Evolutionary conservation across 2,113 vertebrate genomes (phyloP).

Genomic region (Crotalus horridus): DNA sequence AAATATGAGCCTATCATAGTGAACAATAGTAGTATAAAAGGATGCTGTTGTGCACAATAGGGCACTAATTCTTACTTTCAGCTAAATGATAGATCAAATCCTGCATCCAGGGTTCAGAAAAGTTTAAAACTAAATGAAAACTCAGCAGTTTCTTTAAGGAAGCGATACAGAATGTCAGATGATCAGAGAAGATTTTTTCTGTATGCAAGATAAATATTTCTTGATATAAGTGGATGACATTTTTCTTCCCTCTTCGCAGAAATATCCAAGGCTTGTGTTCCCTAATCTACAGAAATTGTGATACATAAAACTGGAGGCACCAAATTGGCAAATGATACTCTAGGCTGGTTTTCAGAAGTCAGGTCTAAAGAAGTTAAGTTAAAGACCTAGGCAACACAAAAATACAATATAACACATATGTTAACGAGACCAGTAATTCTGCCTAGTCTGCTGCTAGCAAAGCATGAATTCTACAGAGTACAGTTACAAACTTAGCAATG

Average conservation of each 20-base stretch:
- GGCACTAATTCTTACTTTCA: neutral
- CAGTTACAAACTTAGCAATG: neutral
- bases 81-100: neutral
- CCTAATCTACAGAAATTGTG: neutral
- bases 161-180: neutral
- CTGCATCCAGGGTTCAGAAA: neutral
- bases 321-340: neutral
- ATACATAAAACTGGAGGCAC: neutral
- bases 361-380: neutral
- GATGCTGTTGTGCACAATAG: neutral
- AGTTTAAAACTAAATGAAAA: neutral
- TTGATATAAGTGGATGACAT: neutral
- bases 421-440: neutral
- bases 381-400: neutral
- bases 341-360: neutral
- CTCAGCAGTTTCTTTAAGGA: too few relatives aligned
- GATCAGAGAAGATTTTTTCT: neutral
- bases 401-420: neutral
- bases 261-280: constrained; percentile 13
- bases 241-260: constrained; percentile 29
- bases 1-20: too few relatives aligned
- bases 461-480: neutral
- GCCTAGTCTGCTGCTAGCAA: neutral
- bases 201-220: neutral
- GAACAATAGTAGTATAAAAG: neutral